Evolutionary conservation across 2,797 vertebrate genomes (phyloP).

Genomic region (Chelonia mydas): DNA sequence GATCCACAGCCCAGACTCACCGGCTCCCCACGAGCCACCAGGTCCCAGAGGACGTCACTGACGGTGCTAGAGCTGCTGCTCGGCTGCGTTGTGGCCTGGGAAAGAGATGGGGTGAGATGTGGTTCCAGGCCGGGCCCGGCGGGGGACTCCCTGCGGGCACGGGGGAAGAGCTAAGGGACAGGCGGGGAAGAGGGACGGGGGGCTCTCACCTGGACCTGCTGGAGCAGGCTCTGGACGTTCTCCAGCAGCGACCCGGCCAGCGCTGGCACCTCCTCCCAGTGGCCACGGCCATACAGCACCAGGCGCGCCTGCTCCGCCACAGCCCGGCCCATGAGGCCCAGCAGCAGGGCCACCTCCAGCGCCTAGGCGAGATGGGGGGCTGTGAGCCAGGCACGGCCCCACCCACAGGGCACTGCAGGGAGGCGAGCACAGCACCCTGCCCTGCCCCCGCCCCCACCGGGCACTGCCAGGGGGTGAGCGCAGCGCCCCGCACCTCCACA

Average conservation of each 20-base stretch:
- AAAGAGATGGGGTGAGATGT: neutral
- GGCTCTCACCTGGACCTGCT: slow-evolving; percentile 72
- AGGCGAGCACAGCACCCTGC: neutral
- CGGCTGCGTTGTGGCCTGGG: slow-evolving; percentile 1
- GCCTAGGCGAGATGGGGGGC: slow-evolving; percentile 24
- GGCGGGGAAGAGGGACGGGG: neutral
- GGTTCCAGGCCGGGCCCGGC: neutral
- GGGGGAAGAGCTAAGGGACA: neutral
- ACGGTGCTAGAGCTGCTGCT: neutral
- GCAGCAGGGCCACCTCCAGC: slow-evolving; percentile 70
- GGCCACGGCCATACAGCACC: rapidly evolving
- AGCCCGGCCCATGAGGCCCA: slow-evolving; percentile 81
- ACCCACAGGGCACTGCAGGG: neutral
- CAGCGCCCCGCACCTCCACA: no score
- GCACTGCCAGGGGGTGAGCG: no score
- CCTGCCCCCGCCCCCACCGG: no score
- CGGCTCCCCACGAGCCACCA: slow-evolving; percentile 39
- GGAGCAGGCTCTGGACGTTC: slow-evolving; percentile 75
- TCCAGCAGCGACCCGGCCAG: slow-evolving; percentile 80
- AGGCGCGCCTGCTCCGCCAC: slow-evolving; percentile 80
- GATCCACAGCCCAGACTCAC: slow-evolving; percentile 43
- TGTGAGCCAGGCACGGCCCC: neutral
- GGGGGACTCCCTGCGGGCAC: neutral
- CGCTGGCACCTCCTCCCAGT: neutral
- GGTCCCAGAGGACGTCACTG: slow-evolving; percentile 36